Evolutionary conservation across 2,113 vertebrate species (phyloP), one percentile per base, ranked within the genome.

Genomic region (Erinaceus europaeus): DNA sequence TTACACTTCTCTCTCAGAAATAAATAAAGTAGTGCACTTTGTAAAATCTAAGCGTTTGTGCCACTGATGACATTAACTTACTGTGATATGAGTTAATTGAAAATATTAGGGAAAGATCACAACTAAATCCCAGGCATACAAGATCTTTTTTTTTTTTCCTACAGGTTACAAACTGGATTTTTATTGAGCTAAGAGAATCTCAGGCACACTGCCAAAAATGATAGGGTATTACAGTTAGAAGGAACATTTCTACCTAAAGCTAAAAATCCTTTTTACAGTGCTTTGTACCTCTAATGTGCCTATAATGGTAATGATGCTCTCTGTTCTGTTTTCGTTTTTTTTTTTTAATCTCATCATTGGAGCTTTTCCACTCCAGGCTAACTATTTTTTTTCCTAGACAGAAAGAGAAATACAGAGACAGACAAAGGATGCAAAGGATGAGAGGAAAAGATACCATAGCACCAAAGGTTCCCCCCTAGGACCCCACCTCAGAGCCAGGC

Each of bases 211-310:
- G 52, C 93, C 40, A 90, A 90, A 91, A 78, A 74, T 52, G 46
- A 73, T 67, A 86, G 34, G 48, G 53, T 85, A 64, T 74, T 77
- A 68, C 84, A 90, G 44, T 84, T 93, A 80, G 79, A 91, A 74
- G n/a, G 12, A 46, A 40, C 46, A 21, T 73, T 93, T 93, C 64
- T 8, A 88, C 57, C 52, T 46, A 85, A 88, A 90, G 83, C 80
- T 68, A 65, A 90, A 85, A 87, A 88, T 85, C 13, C 23, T 85
- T 83, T 82, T 40, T 74, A 25, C 5, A 69, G 46, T 18, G 40
- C 77, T 88, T 91, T 85, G 52, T 48, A 11, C 62, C 77, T 53
- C 55, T 75, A 23, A 78, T n/a, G 64, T 71, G 36, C 9, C 73
- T 86, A 72, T 91, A 80, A 84, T 91, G 62, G 84, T 81, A 73